phyloP scores from a whole-genome alignment of 1,140 invertebrate species.

The Neuroterus valhalla region DNA sequence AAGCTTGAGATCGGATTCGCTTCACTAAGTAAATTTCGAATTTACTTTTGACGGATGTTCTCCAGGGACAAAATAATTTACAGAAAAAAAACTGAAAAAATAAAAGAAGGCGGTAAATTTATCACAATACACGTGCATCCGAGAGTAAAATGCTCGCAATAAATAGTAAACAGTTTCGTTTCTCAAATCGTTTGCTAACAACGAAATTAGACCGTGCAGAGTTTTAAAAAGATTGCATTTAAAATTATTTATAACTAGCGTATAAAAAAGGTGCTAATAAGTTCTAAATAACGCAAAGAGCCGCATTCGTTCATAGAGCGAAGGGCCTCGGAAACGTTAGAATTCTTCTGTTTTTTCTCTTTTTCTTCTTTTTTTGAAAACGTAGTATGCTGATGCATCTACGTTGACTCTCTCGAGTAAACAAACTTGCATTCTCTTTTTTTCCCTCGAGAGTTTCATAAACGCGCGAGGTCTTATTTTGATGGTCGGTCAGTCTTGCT shows the following conservation, averaged over 20 bases:
- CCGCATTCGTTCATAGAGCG: conserved; percentile 2
- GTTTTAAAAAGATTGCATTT: conserved; percentile 25
- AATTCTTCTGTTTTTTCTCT: neutral
- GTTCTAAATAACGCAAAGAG: conserved; percentile 20
- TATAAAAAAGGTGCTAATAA: conserved; percentile 20
- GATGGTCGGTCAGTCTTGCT: conserved; percentile 18
- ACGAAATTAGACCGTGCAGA: conserved; percentile 5
- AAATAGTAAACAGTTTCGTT: neutral
- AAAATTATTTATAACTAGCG: conserved; percentile 24
- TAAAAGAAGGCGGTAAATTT: conserved; percentile 5
- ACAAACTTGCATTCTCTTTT: neutral
- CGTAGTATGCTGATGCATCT: neutral
- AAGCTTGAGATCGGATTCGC: neutral
- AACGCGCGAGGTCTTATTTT: conserved; percentile 4
- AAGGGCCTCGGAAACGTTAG: conserved; percentile 1
- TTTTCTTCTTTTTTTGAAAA: conserved; percentile 16
- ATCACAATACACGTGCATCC: conserved; percentile 1
- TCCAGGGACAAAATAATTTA: neutral
- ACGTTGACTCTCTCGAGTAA: neutral
- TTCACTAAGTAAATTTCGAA: neutral
- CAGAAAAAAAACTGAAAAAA: conserved; percentile 4
- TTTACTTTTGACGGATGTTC: neutral
- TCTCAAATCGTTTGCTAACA: neutral
- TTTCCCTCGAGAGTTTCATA: neutral
- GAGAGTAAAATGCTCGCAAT: neutral